Evolutionary conservation across 2,797 vertebrate species (phyloP).

Genomic region (Adrianichthys oophorus): DNA sequence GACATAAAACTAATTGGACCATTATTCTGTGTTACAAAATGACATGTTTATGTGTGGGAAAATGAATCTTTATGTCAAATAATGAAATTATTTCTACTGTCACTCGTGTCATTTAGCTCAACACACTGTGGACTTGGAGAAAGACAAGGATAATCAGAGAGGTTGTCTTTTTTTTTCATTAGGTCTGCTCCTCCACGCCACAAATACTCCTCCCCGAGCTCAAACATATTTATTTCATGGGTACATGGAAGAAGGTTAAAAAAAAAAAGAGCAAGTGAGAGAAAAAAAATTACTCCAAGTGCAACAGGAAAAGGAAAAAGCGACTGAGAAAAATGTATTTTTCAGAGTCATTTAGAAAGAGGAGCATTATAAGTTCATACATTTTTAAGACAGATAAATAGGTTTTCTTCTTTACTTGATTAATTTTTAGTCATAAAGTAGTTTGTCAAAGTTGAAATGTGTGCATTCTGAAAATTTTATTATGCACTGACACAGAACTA

Average conservation of each 20-base stretch:
- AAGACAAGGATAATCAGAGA: constrained; percentile 9
- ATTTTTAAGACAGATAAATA: too few species aligned
- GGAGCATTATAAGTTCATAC: too few species aligned
- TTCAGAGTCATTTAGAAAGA: not conserved
- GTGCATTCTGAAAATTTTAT: too few species aligned
- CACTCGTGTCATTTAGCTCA: constrained; percentile 21
- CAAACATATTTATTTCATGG: constrained; percentile 19
- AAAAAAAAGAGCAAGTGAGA: constrained; percentile 1
- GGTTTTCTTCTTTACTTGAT: too few species aligned
- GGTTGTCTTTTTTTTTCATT: constrained; percentile 31
- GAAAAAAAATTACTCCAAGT: not conserved
- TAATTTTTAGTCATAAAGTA: too few species aligned
- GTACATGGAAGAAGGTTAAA: constrained; percentile 5
- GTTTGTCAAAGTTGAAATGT: too few species aligned
- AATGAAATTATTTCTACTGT: constrained; percentile 21
- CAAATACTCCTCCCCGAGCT: not conserved
- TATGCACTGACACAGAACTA: too few species aligned
- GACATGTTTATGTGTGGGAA: constrained; percentile 17
- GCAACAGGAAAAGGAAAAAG: not conserved
- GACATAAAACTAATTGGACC: constrained; percentile 22
- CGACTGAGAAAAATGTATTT: not conserved
- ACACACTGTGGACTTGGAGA: constrained; percentile 15
- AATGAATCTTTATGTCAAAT: constrained; percentile 25
- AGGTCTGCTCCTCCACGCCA: constrained; percentile 19
- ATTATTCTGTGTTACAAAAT: constrained; percentile 33